phyloP scores from a whole-genome alignment of 2,888 invertebrate species.

The Drosophila antonietae region DNA sequence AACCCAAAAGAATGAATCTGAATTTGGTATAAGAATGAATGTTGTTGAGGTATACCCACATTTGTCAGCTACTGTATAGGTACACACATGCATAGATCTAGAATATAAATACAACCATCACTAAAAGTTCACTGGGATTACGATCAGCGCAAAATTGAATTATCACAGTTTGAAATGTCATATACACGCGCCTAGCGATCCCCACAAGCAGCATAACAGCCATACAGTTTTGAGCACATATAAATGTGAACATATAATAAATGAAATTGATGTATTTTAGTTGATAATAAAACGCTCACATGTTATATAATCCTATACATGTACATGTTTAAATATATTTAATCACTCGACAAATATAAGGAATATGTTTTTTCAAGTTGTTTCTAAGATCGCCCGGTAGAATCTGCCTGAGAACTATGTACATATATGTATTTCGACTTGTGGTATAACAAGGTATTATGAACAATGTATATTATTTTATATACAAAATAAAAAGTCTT shows the following conservation, averaged over 20 bases:
- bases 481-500: no score
- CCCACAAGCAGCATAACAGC: slow-evolving; percentile 21
- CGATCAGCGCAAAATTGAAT: slow-evolving; percentile 72
- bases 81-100: neutral
- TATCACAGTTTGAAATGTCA: slow-evolving; percentile 79
- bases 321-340: neutral
- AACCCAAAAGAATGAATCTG: no score
- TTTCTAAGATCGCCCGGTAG: neutral
- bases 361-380: neutral
- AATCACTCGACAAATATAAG: neutral
- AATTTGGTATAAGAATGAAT: no score
- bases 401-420: neutral
- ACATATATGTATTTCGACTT: neutral
- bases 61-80: neutral
- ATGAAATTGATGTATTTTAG: slow-evolving; percentile 24
- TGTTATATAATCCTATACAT: slow-evolving; percentile 5
- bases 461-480: no score
- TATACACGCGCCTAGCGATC: slow-evolving; percentile 69
- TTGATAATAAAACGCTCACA: slow-evolving; percentile 47
- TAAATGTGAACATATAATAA: neutral
- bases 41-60: neutral
- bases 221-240: slow-evolving; percentile 26
- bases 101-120: slow-evolving; percentile 13
- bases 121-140: slow-evolving; percentile 65
- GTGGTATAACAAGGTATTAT: no score